Base-by-base conservation (phyloP, 2,113 vertebrate genomes). In the Empidonax alnorum region DNA sequence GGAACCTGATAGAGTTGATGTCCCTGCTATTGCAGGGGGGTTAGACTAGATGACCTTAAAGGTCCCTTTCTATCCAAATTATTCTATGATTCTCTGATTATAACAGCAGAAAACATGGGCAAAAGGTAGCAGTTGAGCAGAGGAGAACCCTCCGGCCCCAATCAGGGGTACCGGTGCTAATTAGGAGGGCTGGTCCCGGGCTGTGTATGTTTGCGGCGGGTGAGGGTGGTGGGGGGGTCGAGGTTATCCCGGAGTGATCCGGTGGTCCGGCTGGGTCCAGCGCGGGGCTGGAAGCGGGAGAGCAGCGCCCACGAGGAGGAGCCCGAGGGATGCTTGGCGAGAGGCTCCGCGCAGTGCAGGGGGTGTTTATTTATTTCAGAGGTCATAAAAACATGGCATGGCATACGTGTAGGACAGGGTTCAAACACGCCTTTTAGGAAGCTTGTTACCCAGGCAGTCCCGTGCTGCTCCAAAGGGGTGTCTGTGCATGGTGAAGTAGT, bases 91-190 rank as follows among this genome's bases (percentile, higher is more conserved):
- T 68, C 24, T 39, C 30, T n/a, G 8, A 8, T 24, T 15, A 10
- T 5, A 18, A 22, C 24, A 67, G 21, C 12, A 35, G 56, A 50
- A 35, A 37, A 14, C 3, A 0, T 4, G 21, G 13, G 3, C 12
- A 20, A 30, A 37, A n/a, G 8, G 17, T 2, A 3, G 15, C 28
- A 39, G 16, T 7, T 22, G 28, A 24, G 17, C 30, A 1, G 6
- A 14, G 33, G 35, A 47, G 20, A 37, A 3, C 8, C 10, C 13
- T 12, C 5, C 2, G 4, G 35, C 9, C 28, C 7, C 8, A 3
- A 1, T 1, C 1, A 0, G 22, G 15, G 35, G 6, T 41, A 52
- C 3, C 0, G 3, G 18, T 11, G n/a, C 35, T 18, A 15, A 5
- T 10, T 1, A 7, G 21, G 24, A 30, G 24, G 5, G 16, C 20